phyloP scores from a whole-genome alignment of 2,888 invertebrate genomes.

The Crocallis elinguaria region DNA sequence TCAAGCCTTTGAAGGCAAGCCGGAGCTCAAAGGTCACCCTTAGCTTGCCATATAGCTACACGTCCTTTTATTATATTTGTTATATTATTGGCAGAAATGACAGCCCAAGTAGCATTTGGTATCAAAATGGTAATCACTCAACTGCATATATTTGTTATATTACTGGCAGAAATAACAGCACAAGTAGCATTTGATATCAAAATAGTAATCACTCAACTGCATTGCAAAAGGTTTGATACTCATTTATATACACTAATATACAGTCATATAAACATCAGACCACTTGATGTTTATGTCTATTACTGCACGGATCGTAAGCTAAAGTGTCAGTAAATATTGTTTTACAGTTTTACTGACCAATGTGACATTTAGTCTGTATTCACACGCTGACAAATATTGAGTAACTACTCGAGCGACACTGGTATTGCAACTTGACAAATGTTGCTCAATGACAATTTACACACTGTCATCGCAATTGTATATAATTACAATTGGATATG shows the following conservation, averaged over 20 bases:
- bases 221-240: slow-evolving; percentile 6
- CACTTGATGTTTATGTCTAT: neutral
- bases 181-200: no score
- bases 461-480: slow-evolving; percentile 25
- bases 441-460: slow-evolving; percentile 27
- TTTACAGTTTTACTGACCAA: slow-evolving; percentile 2
- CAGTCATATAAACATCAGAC: neutral
- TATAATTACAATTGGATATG: slow-evolving; percentile 25
- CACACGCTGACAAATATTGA: slow-evolving; percentile 15
- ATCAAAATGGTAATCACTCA: neutral
- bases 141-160: no score
- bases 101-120: no score
- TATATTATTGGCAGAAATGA: no score
- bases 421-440: slow-evolving; percentile 20
- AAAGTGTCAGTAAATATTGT: slow-evolving; percentile 3
- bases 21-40: no score
- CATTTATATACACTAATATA: neutral
- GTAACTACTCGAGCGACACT: slow-evolving; percentile 11
- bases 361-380: slow-evolving; percentile 8
- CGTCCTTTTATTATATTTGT: no score
- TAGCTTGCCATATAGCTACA: no score
- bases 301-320: neutral
- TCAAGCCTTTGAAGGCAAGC: no score
- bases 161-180: no score
- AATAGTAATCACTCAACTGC: neutral